Evolutionary conservation across 2,888 invertebrate species (phyloP), one percentile per base, ranked within the genome.

Genomic region (Stenodema calcarata): DNA sequence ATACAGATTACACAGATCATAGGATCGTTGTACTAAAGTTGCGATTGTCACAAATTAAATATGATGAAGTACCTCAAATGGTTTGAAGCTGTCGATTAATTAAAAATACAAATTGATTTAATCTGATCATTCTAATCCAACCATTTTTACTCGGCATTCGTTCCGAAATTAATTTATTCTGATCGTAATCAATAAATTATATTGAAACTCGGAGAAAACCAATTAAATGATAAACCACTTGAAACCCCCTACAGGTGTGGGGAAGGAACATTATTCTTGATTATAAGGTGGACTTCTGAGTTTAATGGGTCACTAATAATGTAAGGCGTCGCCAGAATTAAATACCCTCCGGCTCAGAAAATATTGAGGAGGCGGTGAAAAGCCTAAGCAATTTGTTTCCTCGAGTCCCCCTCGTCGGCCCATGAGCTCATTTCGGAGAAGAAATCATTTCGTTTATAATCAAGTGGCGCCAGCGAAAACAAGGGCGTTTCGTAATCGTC

Each of bases 271-370:
- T 47, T 12, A 47, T 47, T 47, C 47, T 47, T 47, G 47, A 47
- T 47, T 47, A 75, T 75, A 75, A 75, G 35, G 75, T 75, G 75
- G 75, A 27, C 75, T 75, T 75, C 23, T 30, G 28, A 28, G 75
- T 75, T 75, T 75, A 75, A 75, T 75, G 75, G 23, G 75, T 30
- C 75, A 75, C 75, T 75, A 75, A 75, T 30, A 75, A 75, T 75
- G 75, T 75, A 75, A 75, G 28, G 75, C 75, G 75, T 75, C 35
- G 75, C 75, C 75, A 11, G 75, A 75, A 35, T 75, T 75, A 35
- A 75, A 75, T 75, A 75, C 30, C 75, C 75, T n/a, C 11, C 3
- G 75, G 75, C 30, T 30, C 16, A 75, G 30, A 30, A 75, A 75
- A 75, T 75, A 75, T 75, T 35, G 35, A n/a, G 35, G 27, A 9